Evolutionary conservation across 2,113 vertebrate genomes (phyloP).

Genomic region (Scolopax mira): DNA sequence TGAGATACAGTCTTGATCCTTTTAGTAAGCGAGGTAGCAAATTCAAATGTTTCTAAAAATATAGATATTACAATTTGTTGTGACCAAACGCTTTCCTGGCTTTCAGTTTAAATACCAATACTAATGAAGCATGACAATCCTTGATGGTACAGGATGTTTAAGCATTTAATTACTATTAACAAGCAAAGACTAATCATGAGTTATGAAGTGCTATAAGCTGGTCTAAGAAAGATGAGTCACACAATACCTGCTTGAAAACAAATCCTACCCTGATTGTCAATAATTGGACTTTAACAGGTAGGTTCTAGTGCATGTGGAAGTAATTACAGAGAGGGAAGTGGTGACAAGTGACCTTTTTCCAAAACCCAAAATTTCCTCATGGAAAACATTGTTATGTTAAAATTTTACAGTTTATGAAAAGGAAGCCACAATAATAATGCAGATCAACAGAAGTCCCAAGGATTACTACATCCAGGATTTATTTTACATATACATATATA

Average conservation of each 20-base stretch:
- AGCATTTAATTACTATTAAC: conserved; percentile 35
- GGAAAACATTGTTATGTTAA: background rate
- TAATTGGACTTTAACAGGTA: background rate
- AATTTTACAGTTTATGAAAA: background rate
- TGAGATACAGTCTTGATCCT: background rate
- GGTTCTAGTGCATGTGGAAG: background rate
- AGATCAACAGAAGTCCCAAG: background rate
- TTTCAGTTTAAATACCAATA: conserved; percentile 14
- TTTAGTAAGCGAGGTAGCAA: background rate
- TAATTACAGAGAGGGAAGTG: background rate
- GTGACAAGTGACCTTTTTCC: background rate
- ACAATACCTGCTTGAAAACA: background rate
- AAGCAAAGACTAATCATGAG: background rate
- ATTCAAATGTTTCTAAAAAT: conserved; percentile 47
- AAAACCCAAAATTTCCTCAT: background rate
- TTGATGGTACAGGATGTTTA: background rate
- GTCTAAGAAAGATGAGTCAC: background rate
- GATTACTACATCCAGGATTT: background rate
- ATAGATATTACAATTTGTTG: background rate
- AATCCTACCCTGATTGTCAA: background rate
- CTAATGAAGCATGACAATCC: conserved; percentile 29
- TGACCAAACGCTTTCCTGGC: conserved; percentile 16
- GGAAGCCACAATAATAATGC: background rate
- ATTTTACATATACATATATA: background rate
- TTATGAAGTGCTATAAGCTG: background rate